Evolutionary conservation across 2,888 invertebrate species (phyloP).

Genomic region (Pterostichus madidus): DNA sequence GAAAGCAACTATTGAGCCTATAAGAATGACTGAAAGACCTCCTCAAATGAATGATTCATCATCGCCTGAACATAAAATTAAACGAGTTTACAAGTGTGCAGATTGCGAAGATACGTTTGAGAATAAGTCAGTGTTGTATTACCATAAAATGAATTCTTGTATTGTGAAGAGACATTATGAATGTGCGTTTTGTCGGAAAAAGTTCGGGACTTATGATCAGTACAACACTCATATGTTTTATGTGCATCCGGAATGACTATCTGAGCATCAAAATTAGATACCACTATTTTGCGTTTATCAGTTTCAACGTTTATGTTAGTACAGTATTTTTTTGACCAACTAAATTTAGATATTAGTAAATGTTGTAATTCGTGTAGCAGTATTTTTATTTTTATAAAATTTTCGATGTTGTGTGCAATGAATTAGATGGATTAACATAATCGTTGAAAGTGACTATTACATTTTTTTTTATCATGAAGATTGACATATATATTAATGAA

Average conservation of each 20-base stretch:
- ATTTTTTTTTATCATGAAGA: background rate
- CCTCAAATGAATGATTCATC: background rate
- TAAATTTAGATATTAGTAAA: too few species aligned
- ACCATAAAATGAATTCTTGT: conserved; percentile 77
- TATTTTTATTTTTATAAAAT: conserved; percentile 6
- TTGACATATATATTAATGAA: too few species aligned
- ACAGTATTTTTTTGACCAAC: conserved; percentile 10
- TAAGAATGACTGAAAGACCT: conserved; percentile 1
- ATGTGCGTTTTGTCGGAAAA: conserved; percentile 77
- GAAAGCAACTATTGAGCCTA: background rate
- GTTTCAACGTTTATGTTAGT: conserved; percentile 25
- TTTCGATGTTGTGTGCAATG: background rate
- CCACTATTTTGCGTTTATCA: background rate
- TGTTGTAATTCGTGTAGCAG: background rate
- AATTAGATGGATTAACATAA: background rate
- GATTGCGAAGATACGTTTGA: conserved; percentile 76
- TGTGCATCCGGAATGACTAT: conserved; percentile 75
- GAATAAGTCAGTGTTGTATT: conserved; percentile 76
- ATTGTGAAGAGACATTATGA: conserved; percentile 75
- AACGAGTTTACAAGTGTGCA: conserved; percentile 74
- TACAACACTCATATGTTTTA: conserved; percentile 77
- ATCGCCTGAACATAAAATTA: background rate
- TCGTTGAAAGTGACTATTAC: conserved; percentile 2
- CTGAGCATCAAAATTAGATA: background rate
- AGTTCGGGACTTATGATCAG: conserved; percentile 77